Evolutionary conservation across 2,888 invertebrate genomes (phyloP).

Genomic region (Tethea ocularis): DNA sequence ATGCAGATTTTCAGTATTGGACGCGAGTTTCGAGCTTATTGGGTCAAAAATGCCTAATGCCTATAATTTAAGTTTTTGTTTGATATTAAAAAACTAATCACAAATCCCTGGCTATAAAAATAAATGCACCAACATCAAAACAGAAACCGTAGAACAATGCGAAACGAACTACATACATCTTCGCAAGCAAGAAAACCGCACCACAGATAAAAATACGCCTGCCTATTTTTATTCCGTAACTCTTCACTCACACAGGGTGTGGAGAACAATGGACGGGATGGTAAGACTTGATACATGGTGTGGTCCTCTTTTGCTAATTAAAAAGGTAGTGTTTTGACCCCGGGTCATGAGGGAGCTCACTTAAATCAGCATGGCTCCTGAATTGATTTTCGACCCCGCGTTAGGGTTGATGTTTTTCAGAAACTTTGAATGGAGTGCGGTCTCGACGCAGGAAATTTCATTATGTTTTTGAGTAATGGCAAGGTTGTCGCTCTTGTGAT

Average conservation of each 20-base stretch:
- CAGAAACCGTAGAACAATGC: neutral
- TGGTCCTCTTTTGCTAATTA: slow-evolving; percentile 65
- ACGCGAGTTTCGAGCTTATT: too few relatives aligned
- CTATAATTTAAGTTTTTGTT: too few relatives aligned
- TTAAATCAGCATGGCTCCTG: slow-evolving; percentile 22
- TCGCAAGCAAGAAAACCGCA: neutral
- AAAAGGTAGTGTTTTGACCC: slow-evolving; percentile 48
- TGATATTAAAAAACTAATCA: neutral
- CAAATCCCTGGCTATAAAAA: neutral
- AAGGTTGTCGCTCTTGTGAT: slow-evolving; percentile 2
- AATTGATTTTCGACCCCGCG: slow-evolving; percentile 7
- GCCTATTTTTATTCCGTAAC: slow-evolving; percentile 25
- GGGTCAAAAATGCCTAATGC: too few relatives aligned
- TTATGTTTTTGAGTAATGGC: slow-evolving; percentile 4
- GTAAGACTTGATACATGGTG: slow-evolving; percentile 46
- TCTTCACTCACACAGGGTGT: slow-evolving; percentile 15
- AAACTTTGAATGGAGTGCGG: slow-evolving; percentile 6
- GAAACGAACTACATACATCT: neutral
- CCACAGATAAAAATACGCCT: neutral
- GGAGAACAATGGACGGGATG: slow-evolving; percentile 37
- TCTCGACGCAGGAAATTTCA: neutral
- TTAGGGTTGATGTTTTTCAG: neutral
- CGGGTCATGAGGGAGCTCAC: slow-evolving; percentile 21
- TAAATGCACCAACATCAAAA: neutral
- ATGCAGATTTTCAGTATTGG: too few relatives aligned